A percentile compares a stretch with the other conserved stretches of the same genome.
Evolutionary conservation across 2,888 invertebrate species (phyloP).

Genomic region (Sisyra terminalis): DNA sequence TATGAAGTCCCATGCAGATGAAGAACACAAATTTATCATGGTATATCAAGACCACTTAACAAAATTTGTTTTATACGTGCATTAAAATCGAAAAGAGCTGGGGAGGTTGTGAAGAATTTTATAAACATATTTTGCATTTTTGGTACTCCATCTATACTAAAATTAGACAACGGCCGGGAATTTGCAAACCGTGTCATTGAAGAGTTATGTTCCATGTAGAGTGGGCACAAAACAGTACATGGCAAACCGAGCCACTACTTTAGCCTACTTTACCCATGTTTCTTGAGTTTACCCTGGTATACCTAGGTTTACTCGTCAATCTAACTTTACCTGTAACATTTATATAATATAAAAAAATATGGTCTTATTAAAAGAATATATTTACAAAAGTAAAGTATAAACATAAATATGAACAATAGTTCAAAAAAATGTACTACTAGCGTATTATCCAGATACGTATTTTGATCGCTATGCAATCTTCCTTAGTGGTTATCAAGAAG

Average conservation of each 20-base stretch:
- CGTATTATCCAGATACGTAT: too few species aligned
- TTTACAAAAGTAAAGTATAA: too few species aligned
- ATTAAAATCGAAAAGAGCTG: conserved; percentile 19
- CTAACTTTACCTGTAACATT: too few species aligned
- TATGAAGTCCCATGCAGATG: conserved; percentile 19
- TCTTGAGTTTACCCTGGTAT: too few species aligned
- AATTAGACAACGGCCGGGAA: conserved; percentile 20
- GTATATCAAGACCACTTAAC: conserved; percentile 23
- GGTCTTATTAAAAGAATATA: too few species aligned
- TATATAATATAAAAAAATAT: too few species aligned
- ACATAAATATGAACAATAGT: too few species aligned
- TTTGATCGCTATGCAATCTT: too few species aligned
- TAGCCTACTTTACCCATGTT: too few species aligned
- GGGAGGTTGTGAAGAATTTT: conserved; percentile 21
- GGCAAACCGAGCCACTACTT: conserved; percentile 21
- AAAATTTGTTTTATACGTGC: conserved; percentile 23
- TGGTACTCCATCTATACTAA: conserved; percentile 22
- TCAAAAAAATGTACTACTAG: too few species aligned
- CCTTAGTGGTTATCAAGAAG: too few species aligned
- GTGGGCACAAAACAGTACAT: conserved; percentile 21
- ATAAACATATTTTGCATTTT: conserved; percentile 22
- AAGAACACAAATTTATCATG: conserved; percentile 20
- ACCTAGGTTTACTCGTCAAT: too few species aligned
- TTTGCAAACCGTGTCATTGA: conserved; percentile 17
- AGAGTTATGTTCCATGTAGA: conserved; percentile 18